Evolutionary conservation across 1,140 invertebrate species (phyloP), one percentile per base, ranked within the genome.

Genomic region (Drosophila mayri): DNA sequence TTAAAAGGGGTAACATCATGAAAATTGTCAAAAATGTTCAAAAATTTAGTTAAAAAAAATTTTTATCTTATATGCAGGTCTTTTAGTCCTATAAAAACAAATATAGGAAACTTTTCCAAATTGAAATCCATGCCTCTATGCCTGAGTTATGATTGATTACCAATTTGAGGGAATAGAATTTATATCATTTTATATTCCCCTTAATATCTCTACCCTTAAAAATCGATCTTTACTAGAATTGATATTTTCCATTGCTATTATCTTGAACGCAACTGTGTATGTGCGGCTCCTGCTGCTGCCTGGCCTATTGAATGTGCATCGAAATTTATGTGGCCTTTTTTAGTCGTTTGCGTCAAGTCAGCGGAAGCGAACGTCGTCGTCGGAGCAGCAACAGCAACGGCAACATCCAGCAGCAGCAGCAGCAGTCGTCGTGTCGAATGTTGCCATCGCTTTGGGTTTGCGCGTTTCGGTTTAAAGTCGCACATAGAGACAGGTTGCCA

Each of bases 311-410:
- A 88, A 79, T 79, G 76, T 78, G 76, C 75, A 79, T 79, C 74
- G 71, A 78, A 88, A 88, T 88, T 88, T 90, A 88, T 88, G 84
- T 81, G 85, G 81, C 81, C 85, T 87, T 77, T 87, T 90, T 88
- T 84, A 88, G 84, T 88, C 84, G 84, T 90, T 88, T 90, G 87
- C 85, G 84, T 88, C 80, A 76, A 90, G 85, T 86, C 84, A 88
- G 85, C 84, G 84, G 84, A 88, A 88, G 85, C 84, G 85, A 87
- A 87, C 83, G 83, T 87, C 67, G 66, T 72, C 43, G 67, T 57
- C 70, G 68, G 66, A 72, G 43, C 35, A 70, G 22, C 63, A 52
- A 3, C 40, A 67, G 16, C 58, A 61, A n/a, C 50, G 32, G 43
- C 61, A 65, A 47, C 49, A 70, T 47, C 8, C 18, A 54, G 50